A percentile compares a stretch with the other conserved stretches of the same genome.
Evolutionary conservation across 2,888 invertebrate genomes (phyloP).

Genomic region (Drosophila anceps): DNA sequence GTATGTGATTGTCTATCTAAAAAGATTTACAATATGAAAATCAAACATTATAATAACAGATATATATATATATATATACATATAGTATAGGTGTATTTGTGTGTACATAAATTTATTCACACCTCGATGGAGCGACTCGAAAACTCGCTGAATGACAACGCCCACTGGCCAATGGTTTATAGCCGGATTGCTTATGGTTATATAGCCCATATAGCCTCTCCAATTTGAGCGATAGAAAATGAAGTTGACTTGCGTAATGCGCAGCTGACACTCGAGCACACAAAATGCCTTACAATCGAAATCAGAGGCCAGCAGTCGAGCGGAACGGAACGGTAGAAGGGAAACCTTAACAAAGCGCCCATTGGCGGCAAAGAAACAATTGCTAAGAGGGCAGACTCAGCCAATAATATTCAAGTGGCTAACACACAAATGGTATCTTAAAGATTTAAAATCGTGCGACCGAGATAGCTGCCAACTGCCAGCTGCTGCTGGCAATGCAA

Average conservation of each 20-base stretch:
- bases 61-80: constrained; percentile 2
- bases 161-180: constrained; percentile 73
- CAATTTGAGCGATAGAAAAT: constrained; percentile 65
- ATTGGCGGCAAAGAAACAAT: constrained; percentile 31
- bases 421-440: constrained; percentile 29
- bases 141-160: constrained; percentile 68
- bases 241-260: constrained; percentile 80
- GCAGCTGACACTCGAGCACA: constrained; percentile 63
- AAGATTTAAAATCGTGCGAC: constrained; percentile 52
- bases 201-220: constrained; percentile 48
- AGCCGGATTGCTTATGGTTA: constrained; percentile 48
- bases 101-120: constrained; percentile 73
- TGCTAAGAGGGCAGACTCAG: constrained; percentile 52
- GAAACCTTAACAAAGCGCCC: constrained; percentile 1
- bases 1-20: not conserved
- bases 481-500: constrained; percentile 39
- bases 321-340: not conserved
- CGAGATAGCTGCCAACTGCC: constrained; percentile 45
- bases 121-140: constrained; percentile 62
- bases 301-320: not conserved
- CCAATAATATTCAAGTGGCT: constrained; percentile 62
- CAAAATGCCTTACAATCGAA: constrained; percentile 45
- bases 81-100: constrained; percentile 11
- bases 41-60: constrained; percentile 48
- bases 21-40: constrained; percentile 24